Evolutionary conservation across 2,888 invertebrate genomes (phyloP).

Genomic region (Yponomeuta plumbellus): DNA sequence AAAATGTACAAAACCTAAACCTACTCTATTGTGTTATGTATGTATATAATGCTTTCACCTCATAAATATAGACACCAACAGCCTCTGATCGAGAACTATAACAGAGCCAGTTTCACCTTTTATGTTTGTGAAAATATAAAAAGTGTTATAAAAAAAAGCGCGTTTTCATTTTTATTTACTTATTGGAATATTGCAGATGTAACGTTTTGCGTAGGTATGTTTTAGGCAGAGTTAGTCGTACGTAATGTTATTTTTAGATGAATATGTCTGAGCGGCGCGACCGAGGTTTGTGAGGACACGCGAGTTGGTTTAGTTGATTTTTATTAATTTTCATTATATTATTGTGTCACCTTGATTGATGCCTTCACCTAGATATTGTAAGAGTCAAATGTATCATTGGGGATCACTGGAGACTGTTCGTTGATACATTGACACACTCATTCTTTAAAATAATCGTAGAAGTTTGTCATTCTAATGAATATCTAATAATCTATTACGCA

Average conservation of each 20-base stretch:
- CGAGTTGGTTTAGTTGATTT: slow-evolving; percentile 52
- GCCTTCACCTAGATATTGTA: slow-evolving; percentile 56
- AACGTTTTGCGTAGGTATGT: slow-evolving; percentile 51
- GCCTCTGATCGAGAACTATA: not conserved
- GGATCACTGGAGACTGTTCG: slow-evolving; percentile 2
- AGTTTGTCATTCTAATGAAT: not conserved
- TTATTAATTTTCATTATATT: slow-evolving; percentile 34
- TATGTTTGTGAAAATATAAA: no score
- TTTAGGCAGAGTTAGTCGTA: slow-evolving; percentile 62
- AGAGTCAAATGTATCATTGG: slow-evolving; percentile 33
- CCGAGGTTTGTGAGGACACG: slow-evolving; percentile 44
- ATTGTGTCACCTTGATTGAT: slow-evolving; percentile 54
- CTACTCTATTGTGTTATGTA: slow-evolving; percentile 52
- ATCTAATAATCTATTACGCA: not conserved
- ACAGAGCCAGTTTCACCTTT: slow-evolving; percentile 39
- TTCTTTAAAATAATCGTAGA: slow-evolving; percentile 7
- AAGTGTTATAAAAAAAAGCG: slow-evolving; percentile 5
- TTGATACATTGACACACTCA: slow-evolving; percentile 8
- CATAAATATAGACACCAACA: slow-evolving; percentile 25
- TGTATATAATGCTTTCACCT: slow-evolving; percentile 65
- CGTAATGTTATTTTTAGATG: slow-evolving; percentile 51
- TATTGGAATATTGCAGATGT: slow-evolving; percentile 9
- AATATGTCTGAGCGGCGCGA: slow-evolving; percentile 54
- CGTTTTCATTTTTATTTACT: slow-evolving; percentile 12
- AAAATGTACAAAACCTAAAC: slow-evolving; percentile 33